Base-by-base conservation (phyloP, 2,113 vertebrate species). In the Mola mola region DNA sequence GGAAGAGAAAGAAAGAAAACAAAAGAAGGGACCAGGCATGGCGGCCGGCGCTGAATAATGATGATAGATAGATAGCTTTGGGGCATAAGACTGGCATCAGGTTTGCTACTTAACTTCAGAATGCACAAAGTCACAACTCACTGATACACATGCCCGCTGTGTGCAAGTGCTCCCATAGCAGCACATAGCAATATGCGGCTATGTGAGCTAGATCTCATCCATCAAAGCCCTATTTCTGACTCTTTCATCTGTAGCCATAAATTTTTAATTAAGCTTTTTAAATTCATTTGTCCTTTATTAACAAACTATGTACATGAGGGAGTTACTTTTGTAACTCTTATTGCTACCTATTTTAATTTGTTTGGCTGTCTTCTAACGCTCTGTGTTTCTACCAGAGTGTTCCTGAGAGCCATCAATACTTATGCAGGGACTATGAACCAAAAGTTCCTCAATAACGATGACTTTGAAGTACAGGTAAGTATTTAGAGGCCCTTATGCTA, bases 351-450 rank as follows among this genome's bases (percentile, higher is more conserved):
- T n/a, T n/a, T n/a, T n/a, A n/a, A n/a, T n/a, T n/a, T n/a, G n/a
- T n/a, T n/a, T n/a, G n/a, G n/a, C n/a, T n/a, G n/a, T n/a, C n/a
- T n/a, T n/a, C n/a, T n/a, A n/a, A n/a, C n/a, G n/a, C n/a, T 69
- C 1, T 43, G 2, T 76, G 29, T 37, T 19, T 61, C 58, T 31
- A 28, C 55, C 37, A 92, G 97, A 72, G 96, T 98, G 15, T 98
- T 99, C 85, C 90, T 98, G 78, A 91, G 94, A 90, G 97, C 96
- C 37, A 98, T 99, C 90, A 97, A 98, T 73, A 98, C 94, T 62
- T 98, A 97, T 28, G 95, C 97, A 6, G 95, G 95, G 85, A 99
- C 93, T 16, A 98, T 99, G 97, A 98, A 98, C 83, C 94, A 94
- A 66, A 98, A 95, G 84, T 99, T 98, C 75, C 92, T 98, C 66